Evolutionary conservation across 2,888 invertebrate species (phyloP).

Genomic region (Dexiosoma caninum): DNA sequence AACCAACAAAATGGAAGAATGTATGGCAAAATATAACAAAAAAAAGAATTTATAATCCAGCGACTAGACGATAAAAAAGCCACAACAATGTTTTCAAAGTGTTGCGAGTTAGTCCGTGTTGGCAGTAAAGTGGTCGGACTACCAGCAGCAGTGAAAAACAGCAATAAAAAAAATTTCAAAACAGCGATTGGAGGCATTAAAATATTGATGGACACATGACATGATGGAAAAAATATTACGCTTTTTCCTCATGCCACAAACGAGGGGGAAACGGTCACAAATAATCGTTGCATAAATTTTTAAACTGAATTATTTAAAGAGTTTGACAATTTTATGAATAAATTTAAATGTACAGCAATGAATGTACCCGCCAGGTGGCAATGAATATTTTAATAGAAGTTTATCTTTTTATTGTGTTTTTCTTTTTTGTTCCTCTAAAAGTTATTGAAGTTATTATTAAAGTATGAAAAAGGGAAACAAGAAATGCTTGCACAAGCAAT

Average conservation of each 20-base stretch:
- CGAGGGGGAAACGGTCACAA: neutral
- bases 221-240: constrained; percentile 22
- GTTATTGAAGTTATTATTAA: too few species aligned
- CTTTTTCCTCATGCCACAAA: neutral
- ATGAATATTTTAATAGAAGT: neutral
- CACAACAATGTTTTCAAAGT: constrained; percentile 41
- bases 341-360: neutral
- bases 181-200: constrained; percentile 27
- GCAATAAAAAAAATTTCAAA: constrained; percentile 32
- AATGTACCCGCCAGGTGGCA: neutral
- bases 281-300: neutral
- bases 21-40: constrained; percentile 40
- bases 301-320: constrained; percentile 26
- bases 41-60: constrained; percentile 61
- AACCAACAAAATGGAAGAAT: neutral
- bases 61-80: constrained; percentile 58
- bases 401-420: too few species aligned
- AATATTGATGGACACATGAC: constrained; percentile 57
- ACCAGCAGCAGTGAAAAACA: constrained; percentile 24
- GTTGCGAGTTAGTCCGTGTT: neutral
- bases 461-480: too few species aligned
- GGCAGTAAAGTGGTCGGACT: constrained; percentile 16
- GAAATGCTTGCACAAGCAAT: too few species aligned
- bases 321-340: neutral
- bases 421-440: too few species aligned